A percentile compares a stretch with the other conserved stretches of the same genome.
Evolutionary conservation across 2,888 invertebrate genomes (phyloP).

Genomic region (Macrophya annulata): DNA sequence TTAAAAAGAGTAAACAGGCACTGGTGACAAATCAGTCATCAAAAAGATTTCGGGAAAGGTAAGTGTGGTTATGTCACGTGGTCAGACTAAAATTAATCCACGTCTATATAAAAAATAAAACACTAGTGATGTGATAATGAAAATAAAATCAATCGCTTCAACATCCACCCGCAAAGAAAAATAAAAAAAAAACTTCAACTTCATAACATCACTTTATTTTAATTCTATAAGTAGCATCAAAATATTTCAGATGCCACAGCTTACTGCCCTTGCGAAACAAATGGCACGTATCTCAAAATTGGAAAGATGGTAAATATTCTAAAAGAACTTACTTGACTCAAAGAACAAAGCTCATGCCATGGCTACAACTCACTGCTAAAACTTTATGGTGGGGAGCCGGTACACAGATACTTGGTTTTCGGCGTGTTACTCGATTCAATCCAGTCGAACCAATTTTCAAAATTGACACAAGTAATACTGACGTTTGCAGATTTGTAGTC

Average conservation of each 20-base stretch:
- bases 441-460: constrained; percentile 63
- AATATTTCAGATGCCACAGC: constrained; percentile 71
- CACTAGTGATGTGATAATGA: background rate
- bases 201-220: background rate
- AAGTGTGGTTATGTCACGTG: constrained; percentile 57
- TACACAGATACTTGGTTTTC: constrained; percentile 71
- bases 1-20: constrained; percentile 69
- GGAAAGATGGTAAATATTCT: constrained; percentile 81
- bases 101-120: background rate
- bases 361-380: constrained; percentile 80
- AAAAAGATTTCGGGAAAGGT: constrained; percentile 73
- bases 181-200: background rate
- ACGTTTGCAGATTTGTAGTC: constrained; percentile 80
- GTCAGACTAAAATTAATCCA: background rate
- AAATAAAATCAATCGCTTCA: background rate
- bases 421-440: constrained; percentile 73
- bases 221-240: background rate
- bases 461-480: constrained; percentile 71
- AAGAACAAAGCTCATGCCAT: constrained; percentile 80
- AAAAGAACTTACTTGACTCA: constrained; percentile 79
- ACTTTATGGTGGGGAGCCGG: constrained; percentile 82
- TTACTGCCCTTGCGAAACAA: constrained; percentile 75
- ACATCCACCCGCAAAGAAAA: background rate
- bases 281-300: constrained; percentile 81
- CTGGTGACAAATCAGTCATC: constrained; percentile 76